phyloP scores from a whole-genome alignment of 2,113 vertebrate genomes.

The Cyprinodon tularosa region DNA sequence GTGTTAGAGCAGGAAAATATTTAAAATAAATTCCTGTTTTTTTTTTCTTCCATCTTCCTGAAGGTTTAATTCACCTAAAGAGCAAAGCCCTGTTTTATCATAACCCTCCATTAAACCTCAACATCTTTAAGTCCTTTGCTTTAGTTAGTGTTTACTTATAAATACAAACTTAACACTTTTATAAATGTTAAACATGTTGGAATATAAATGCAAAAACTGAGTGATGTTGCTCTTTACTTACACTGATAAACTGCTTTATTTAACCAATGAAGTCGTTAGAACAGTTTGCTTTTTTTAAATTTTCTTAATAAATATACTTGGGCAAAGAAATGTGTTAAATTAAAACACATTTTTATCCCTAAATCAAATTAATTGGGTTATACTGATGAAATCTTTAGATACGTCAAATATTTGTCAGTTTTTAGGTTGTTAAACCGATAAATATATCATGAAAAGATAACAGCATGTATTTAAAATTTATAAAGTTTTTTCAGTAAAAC shows the following conservation, averaged over 20 bases:
- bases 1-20: not conserved
- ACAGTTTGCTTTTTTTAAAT: not conserved
- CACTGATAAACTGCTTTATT: too few species aligned
- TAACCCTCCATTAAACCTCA: too few species aligned
- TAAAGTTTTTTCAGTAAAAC: not conserved
- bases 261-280: not conserved
- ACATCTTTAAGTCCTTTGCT: too few species aligned
- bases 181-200: not conserved
- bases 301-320: not conserved
- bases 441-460: not conserved
- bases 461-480: not conserved
- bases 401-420: not conserved
- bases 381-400: not conserved
- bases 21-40: not conserved
- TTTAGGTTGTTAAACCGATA: not conserved
- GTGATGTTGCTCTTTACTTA: not conserved
- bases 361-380: not conserved
- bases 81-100: too few species aligned
- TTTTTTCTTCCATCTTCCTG: too few species aligned
- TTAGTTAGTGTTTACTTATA: not conserved
- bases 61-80: too few species aligned
- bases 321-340: too few species aligned
- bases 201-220: not conserved
- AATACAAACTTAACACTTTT: not conserved
- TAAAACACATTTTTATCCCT: not conserved